Percentiles rank a stretch among this genome's conserved stretches.
These are phyloP conservation scores for Cynocephalus volans DNA, from an alignment of 2,113 vertebrate genomes.

Conservation along the genomic window DNA sequence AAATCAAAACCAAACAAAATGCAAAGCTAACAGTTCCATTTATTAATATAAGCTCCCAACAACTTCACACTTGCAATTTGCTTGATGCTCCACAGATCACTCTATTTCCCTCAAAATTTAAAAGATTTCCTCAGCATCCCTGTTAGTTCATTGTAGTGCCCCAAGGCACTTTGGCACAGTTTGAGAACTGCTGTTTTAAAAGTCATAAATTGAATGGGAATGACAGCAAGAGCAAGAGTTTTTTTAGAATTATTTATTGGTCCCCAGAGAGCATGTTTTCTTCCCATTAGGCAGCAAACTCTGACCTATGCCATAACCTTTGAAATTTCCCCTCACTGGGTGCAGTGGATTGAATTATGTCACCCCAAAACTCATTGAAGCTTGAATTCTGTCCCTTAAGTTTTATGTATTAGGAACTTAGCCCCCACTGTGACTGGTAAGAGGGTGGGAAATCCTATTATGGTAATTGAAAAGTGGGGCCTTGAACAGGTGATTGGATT, in stretches of 20 bases:
- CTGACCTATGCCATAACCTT: background rate
- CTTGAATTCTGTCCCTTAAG: too few species aligned
- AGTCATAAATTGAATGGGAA: background rate
- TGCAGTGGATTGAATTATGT: too few species aligned
- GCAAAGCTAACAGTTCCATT: background rate
- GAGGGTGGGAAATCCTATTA: too few species aligned
- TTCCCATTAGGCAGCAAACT: background rate
- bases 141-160: background rate
- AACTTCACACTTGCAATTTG: background rate
- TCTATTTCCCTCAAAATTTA: conserved; percentile 12
- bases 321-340: background rate
- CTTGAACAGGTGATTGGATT: too few species aligned
- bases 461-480: too few species aligned
- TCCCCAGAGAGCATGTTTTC: background rate
- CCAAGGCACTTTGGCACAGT: background rate
- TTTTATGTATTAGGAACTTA: too few species aligned
- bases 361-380: too few species aligned
- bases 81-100: background rate
- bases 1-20: conserved; percentile 13
- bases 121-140: background rate
- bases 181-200: background rate
- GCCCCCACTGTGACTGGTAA: too few species aligned
- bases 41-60: background rate
- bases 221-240: background rate
- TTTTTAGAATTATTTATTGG: background rate